Percentiles rank a stretch among this genome's conserved stretches.
phyloP scores from a whole-genome alignment of 2,888 invertebrate species.

The Proisotoma minuta region DNA sequence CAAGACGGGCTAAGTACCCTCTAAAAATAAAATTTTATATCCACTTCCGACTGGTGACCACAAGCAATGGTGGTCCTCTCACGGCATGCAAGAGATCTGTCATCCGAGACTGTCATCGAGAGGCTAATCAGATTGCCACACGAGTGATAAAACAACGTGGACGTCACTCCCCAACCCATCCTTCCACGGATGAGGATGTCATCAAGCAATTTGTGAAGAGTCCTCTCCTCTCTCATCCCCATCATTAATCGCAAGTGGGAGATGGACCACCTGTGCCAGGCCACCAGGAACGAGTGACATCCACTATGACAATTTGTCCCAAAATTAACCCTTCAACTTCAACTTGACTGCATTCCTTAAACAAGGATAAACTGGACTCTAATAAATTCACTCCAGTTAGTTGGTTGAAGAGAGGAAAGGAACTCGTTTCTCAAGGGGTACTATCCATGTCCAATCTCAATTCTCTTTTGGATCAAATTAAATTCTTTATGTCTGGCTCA shows the following conservation, averaged over 20 bases:
- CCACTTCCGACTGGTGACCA: slow-evolving; percentile 7
- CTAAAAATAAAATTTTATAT: slow-evolving; percentile 37
- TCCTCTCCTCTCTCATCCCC: not conserved
- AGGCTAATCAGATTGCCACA: slow-evolving; percentile 29
- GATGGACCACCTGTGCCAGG: slow-evolving; percentile 8
- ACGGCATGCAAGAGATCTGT: slow-evolving; percentile 24
- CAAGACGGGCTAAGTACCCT: slow-evolving; percentile 32
- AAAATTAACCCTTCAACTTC: slow-evolving; percentile 7
- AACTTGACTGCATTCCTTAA: not conserved
- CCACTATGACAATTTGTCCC: slow-evolving; percentile 10
- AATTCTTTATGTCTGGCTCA: too few relatives aligned
- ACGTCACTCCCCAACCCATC: not conserved
- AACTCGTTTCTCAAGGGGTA: too few relatives aligned
- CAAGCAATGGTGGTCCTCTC: slow-evolving; percentile 6
- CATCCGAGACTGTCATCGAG: slow-evolving; percentile 32
- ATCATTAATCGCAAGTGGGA: not conserved
- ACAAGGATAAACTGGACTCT: not conserved
- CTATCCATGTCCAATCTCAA: too few relatives aligned
- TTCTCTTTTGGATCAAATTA: too few relatives aligned
- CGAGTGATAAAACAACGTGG: not conserved
- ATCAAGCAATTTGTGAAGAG: not conserved
- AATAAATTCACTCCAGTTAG: slow-evolving; percentile 2
- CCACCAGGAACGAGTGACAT: too few relatives aligned
- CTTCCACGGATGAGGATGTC: not conserved
- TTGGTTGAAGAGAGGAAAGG: too few relatives aligned